phyloP scores from a whole-genome alignment of 2,888 invertebrate species.

The Amphipoea oculea region DNA sequence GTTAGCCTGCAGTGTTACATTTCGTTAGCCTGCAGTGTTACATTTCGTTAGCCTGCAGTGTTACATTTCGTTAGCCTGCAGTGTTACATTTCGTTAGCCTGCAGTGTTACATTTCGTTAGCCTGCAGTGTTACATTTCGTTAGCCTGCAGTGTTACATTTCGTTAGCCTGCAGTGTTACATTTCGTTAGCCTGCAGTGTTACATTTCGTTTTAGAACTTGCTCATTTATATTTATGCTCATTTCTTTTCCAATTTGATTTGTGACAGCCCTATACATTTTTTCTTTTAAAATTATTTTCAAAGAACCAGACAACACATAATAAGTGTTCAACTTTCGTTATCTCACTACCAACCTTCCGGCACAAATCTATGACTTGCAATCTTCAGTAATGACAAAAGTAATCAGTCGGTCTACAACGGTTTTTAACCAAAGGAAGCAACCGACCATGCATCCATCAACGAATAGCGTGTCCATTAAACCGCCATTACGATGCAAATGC shows the following conservation, averaged over 20 bases:
- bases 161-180: neutral
- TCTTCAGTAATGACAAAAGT: constrained; percentile 29
- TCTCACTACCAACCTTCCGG: neutral
- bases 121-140: neutral
- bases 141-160: neutral
- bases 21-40: too few species aligned
- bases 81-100: too few species aligned
- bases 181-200: neutral
- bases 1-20: too few species aligned
- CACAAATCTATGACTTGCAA: constrained; percentile 13
- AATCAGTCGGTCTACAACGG: constrained; percentile 27
- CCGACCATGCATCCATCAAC: constrained; percentile 12
- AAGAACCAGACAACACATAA: neutral
- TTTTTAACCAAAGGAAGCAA: constrained; percentile 24
- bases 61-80: neutral
- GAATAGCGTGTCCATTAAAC: constrained; percentile 29
- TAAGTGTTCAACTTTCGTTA: neutral
- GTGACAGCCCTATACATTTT: neutral
- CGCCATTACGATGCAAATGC: constrained; percentile 40
- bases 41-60: too few species aligned
- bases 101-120: neutral
- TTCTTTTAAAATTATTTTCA: too few species aligned
- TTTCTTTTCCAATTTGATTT: too few species aligned
- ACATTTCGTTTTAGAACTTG: neutral
- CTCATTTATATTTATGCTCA: neutral